phyloP scores from a whole-genome alignment of 92 coral and sea anemone species.

The Desmophyllum pertusum region DNA sequence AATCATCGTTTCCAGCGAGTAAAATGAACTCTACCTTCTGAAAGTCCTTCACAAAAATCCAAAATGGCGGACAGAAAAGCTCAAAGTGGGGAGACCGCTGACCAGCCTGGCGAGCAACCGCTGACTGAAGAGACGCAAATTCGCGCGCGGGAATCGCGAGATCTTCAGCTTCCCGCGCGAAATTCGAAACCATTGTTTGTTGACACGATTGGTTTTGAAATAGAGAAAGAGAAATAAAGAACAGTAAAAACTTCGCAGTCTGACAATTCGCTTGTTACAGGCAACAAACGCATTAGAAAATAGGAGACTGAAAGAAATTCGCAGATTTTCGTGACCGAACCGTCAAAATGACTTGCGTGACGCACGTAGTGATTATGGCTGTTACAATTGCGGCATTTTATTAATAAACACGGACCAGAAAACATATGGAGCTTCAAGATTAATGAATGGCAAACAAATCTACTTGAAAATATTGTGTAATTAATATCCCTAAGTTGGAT shows the following conservation, averaged over 20 bases:
- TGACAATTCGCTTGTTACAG: not conserved
- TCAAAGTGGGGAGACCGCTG: slow-evolving; percentile 36
- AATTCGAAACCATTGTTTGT: not conserved
- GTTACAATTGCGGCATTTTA: not conserved
- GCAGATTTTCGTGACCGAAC: too few species aligned
- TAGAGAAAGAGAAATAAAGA: too few species aligned
- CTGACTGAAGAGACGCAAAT: not conserved
- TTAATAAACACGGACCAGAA: not conserved
- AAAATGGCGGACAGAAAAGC: slow-evolving; percentile 63
- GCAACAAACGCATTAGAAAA: not conserved
- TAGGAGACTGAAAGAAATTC: too few species aligned
- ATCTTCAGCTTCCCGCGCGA: not conserved
- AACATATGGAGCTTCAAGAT: slow-evolving; percentile 29
- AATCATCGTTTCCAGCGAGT: not conserved
- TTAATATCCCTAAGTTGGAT: not conserved
- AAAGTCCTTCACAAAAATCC: not conserved
- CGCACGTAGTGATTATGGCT: not conserved
- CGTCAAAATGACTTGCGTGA: too few species aligned
- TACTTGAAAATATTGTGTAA: not conserved
- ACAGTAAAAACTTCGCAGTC: not conserved
- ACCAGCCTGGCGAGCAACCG: not conserved
- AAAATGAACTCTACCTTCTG: not conserved
- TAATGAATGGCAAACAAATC: not conserved
- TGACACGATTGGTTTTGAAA: not conserved
- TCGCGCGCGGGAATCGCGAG: not conserved